These are phyloP conservation scores for Rhodeus uyekii DNA, from an alignment of 2,797 vertebrate genomes.

Conservation along the genomic window DNA sequence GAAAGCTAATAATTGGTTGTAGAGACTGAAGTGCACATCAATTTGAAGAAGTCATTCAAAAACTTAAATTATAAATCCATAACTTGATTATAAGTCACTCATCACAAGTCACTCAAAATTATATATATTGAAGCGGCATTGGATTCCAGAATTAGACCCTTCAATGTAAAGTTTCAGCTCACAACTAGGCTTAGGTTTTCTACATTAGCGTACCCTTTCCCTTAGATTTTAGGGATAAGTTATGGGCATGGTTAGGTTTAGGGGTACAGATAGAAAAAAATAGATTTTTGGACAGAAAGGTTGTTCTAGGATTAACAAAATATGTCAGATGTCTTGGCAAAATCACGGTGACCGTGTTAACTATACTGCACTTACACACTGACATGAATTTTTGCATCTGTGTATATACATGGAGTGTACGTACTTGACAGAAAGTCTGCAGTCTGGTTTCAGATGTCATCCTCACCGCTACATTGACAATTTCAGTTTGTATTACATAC, in stretches of 20 bases:
- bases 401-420: conserved; percentile 13
- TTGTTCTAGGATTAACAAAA: neutral
- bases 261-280: neutral
- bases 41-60: no score
- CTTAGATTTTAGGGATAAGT: neutral
- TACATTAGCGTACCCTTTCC: neutral
- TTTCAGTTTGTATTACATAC: conserved; percentile 48
- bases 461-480: conserved; percentile 55
- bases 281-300: neutral
- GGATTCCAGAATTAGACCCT: no score
- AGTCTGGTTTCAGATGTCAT: conserved; percentile 21
- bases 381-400: conserved; percentile 19
- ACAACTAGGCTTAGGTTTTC: neutral
- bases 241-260: neutral
- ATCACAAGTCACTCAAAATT: no score
- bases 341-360: neutral
- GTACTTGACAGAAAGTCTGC: conserved; percentile 19
- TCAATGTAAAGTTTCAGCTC: neutral
- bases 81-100: no score
- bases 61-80: no score
- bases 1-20: no score
- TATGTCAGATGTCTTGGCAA: neutral
- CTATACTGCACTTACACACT: neutral
- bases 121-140: no score
- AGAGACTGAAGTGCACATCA: no score